Evolutionary conservation across 2,113 vertebrate species (phyloP).

Genomic region (Rhinopithecus roxellana): DNA sequence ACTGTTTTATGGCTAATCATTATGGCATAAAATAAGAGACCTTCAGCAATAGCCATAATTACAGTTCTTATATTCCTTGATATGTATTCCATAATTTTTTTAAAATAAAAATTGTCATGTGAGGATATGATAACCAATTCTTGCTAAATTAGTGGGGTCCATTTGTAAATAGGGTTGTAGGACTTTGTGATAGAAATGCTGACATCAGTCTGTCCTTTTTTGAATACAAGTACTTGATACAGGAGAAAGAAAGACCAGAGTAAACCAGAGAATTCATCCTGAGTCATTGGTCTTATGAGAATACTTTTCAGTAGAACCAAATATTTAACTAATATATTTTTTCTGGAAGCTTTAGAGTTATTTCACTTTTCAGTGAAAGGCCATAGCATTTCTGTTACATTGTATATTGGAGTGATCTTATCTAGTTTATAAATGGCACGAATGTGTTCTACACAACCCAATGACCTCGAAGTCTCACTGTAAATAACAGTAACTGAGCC

Average conservation of each 20-base stretch:
- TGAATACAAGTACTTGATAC: neutral
- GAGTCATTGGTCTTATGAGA: neutral
- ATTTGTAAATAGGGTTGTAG: neutral
- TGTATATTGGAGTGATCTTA: neutral
- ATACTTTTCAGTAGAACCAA: conserved; percentile 22
- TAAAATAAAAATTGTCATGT: conserved; percentile 4
- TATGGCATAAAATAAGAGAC: conserved; percentile 19
- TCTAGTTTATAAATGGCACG: neutral
- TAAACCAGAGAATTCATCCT: neutral
- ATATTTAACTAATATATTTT: conserved; percentile 3
- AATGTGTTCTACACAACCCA: neutral
- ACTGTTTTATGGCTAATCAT: neutral
- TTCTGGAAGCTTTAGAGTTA: neutral
- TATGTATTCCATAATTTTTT: conserved; percentile 8
- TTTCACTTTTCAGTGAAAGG: conserved; percentile 11
- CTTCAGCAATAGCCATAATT: conserved; percentile 38
- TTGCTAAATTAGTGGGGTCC: neutral
- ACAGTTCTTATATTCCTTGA: neutral
- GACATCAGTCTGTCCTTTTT: neutral
- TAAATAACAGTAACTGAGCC: neutral
- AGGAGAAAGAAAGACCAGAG: neutral
- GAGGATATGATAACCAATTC: neutral
- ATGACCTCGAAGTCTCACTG: neutral
- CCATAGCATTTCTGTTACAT: neutral
- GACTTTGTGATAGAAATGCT: neutral